Evolutionary conservation across 2,797 vertebrate species (phyloP).

Genomic region (Semotilus atromaculatus): DNA sequence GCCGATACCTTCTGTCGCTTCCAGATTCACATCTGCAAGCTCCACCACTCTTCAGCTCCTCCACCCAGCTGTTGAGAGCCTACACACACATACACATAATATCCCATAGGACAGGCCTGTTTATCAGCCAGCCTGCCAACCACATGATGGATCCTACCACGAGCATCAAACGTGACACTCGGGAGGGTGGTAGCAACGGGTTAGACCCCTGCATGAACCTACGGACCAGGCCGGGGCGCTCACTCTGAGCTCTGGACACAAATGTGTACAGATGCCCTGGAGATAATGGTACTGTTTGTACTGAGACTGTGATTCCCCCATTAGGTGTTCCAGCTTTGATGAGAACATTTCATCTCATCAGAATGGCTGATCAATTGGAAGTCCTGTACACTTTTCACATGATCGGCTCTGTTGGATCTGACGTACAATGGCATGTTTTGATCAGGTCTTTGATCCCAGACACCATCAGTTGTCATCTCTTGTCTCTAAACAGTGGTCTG

Average conservation of each 20-base stretch:
- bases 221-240: constrained; percentile 71
- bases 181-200: constrained; percentile 69
- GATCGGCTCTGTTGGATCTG: constrained; percentile 33
- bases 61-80: constrained; percentile 78
- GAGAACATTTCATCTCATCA: constrained; percentile 35
- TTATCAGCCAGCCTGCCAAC: constrained; percentile 80
- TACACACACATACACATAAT: constrained; percentile 66
- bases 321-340: constrained; percentile 45
- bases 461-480: constrained; percentile 14
- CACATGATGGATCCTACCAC: constrained; percentile 83
- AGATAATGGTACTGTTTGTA: constrained; percentile 63
- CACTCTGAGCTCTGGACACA: constrained; percentile 67
- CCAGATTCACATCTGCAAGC: constrained; percentile 82
- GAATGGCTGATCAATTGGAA: constrained; percentile 42
- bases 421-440: constrained; percentile 35
- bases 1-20: constrained; percentile 82
- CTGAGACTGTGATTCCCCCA: constrained; percentile 56
- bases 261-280: constrained; percentile 44
- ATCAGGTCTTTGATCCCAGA: constrained; percentile 40
- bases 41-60: constrained; percentile 75
- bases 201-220: constrained; percentile 71
- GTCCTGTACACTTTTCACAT: constrained; percentile 21
- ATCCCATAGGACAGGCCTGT: constrained; percentile 78
- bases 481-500: constrained; percentile 36
- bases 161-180: constrained; percentile 76